Evolutionary conservation across 2,113 vertebrate genomes (phyloP).

Genomic region (Narcine bancroftii): DNA sequence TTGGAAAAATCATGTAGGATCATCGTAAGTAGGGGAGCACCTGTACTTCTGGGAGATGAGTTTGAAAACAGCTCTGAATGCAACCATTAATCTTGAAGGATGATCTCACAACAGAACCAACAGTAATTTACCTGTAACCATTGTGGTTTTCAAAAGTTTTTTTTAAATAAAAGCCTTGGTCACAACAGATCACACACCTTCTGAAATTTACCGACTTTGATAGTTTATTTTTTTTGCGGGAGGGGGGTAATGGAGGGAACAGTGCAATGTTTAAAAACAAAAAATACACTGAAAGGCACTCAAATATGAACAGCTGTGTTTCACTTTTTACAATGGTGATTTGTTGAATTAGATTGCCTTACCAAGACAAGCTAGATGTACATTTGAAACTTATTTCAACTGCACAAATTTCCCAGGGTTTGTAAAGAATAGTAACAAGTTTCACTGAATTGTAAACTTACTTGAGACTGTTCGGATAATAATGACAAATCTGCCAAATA

Average conservation of each 20-base stretch:
- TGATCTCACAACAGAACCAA: background rate
- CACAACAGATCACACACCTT: background rate
- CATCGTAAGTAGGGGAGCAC: too few species aligned
- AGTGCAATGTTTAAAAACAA: too few species aligned
- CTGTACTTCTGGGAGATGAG: background rate
- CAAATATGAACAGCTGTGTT: too few species aligned
- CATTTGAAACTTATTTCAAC: too few species aligned
- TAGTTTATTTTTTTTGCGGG: too few species aligned
- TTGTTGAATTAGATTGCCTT: background rate
- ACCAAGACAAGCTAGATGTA: background rate
- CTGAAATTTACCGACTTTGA: background rate
- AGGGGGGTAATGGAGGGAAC: background rate
- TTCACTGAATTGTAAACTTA: background rate
- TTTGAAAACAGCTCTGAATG: background rate
- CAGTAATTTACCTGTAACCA: background rate
- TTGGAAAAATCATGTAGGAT: too few species aligned
- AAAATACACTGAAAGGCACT: too few species aligned
- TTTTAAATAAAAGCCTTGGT: background rate
- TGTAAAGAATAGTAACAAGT: background rate
- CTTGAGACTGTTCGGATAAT: background rate
- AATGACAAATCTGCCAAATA: background rate
- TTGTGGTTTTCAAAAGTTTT: background rate
- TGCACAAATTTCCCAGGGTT: background rate
- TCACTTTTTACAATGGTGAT: background rate
- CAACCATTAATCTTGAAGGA: too few species aligned